These are phyloP conservation scores for Junonia oenone DNA, from an alignment of 2,888 invertebrate species.

Conservation along the genomic window DNA sequence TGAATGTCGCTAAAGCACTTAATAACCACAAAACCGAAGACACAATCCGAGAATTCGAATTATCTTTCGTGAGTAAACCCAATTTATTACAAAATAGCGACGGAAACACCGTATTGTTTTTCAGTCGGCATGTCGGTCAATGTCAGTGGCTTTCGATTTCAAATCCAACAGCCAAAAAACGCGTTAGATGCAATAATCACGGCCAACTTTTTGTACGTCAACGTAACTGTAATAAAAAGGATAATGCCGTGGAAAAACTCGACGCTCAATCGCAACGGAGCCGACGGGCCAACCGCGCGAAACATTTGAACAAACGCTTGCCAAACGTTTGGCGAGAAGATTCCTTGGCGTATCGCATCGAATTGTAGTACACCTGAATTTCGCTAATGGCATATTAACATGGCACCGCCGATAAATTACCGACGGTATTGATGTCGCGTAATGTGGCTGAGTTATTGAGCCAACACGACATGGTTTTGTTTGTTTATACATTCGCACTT, in stretches of 20 bases:
- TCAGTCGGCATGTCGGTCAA: conserved; percentile 65
- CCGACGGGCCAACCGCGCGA: not conserved
- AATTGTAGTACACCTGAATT: conserved; percentile 13
- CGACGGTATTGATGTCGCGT: conserved; percentile 13
- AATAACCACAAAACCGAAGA: not conserved
- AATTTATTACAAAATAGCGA: conserved; percentile 34
- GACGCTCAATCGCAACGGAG: not conserved
- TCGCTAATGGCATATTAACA: conserved; percentile 20
- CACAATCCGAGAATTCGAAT: conserved; percentile 16
- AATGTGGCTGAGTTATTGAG: conserved; percentile 17
- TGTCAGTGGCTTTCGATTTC: conserved; percentile 64
- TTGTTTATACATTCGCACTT: conserved; percentile 20
- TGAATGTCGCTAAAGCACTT: not conserved
- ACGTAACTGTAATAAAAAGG: conserved; percentile 13
- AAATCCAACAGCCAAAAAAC: conserved; percentile 31
- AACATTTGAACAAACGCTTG: conserved; percentile 5
- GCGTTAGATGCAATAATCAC: conserved; percentile 24
- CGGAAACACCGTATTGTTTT: conserved; percentile 55
- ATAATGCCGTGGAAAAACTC: conserved; percentile 9
- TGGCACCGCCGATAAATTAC: conserved; percentile 14
- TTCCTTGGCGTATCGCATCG: conserved; percentile 10
- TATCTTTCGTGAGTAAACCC: conserved; percentile 24
- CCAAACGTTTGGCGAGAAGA: not conserved
- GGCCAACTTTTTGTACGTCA: conserved; percentile 21
- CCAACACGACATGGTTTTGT: conserved; percentile 20